Base-by-base conservation (phyloP, 1,140 invertebrate genomes). In the Apis florea region DNA sequence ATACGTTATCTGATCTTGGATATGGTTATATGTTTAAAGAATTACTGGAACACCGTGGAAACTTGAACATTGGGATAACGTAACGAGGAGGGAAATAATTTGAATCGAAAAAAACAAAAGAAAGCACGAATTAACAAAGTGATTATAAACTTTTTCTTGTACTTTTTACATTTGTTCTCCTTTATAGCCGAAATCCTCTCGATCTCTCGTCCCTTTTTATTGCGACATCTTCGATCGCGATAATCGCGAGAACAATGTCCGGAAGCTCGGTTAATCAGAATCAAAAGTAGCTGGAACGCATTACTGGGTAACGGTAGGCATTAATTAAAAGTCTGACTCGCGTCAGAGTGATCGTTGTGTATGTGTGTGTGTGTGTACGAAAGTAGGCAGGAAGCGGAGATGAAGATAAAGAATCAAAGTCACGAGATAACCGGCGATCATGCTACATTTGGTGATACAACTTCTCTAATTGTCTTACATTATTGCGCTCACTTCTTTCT, bases 231-330 rank as follows among this genome's bases (percentile, higher is more conserved):
- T 74, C 54, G 68, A 83, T 71, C 79, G 76, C 67, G 74, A 79
- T 85, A 88, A 84, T 56, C 51, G 58, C 15, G 53, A 40, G 71
- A 84, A 86, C 84, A 86, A 85, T 85, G 83, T 74, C 67, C 86
- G 84, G 87, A 86, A 86, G 77, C 75, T 71, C 13, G 67, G 15
- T 53, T 85, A 67, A 78, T 59, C 84, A 71, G 82, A 77, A 85
- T 79, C 40, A 86, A 86, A 83, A 78, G n/a, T 51, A 70, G 66
- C 49, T 61, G 63, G 54, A 72, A 82, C 61, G 76, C 59, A 82
- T 74, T 53, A 64, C 66, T 58, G 59, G 73, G 69, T 71, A 73
- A 77, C 80, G 70, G 72, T 82, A 70, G 66, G 9, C 73, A 64
- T 72, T 74, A 78, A 85, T 86, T 82, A 31, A 75, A 75, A 69